These are phyloP conservation scores for Boloria euphrosyne DNA, from an alignment of 2,888 invertebrate species.

Conservation along the genomic window DNA sequence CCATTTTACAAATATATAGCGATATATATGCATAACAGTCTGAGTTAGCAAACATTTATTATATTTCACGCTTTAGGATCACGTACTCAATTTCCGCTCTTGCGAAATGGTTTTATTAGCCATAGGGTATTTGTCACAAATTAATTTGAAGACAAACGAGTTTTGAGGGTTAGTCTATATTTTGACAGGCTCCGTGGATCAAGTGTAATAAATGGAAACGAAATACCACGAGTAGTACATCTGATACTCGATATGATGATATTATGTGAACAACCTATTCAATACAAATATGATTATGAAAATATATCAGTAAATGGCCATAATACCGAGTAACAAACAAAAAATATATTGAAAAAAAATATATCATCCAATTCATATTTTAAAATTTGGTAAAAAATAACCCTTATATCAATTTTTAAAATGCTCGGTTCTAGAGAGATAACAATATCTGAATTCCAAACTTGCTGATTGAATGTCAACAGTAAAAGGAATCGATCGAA, in stretches of 20 bases:
- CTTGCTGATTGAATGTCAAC: constrained; percentile 26
- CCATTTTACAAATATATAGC: neutral
- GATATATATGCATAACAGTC: neutral
- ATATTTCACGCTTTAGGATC: constrained; percentile 16
- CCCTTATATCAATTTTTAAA: constrained; percentile 3
- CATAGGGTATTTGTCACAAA: constrained; percentile 14
- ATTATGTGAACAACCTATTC: too few relatives aligned
- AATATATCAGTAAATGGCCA: too few relatives aligned
- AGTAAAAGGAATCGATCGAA: constrained; percentile 14
- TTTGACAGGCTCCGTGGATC: too few relatives aligned
- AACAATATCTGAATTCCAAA: constrained; percentile 18
- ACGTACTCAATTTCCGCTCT: constrained; percentile 20
- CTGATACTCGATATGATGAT: too few relatives aligned
- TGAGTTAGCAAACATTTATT: constrained; percentile 18
- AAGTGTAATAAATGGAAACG: too few relatives aligned
- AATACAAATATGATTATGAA: too few relatives aligned
- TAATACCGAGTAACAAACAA: too few relatives aligned
- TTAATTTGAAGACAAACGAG: constrained; percentile 6
- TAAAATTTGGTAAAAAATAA: too few relatives aligned
- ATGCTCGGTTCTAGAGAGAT: neutral
- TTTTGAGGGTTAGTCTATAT: too few relatives aligned
- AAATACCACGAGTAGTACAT: too few relatives aligned
- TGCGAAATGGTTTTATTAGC: constrained; percentile 12
- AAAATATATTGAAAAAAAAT: neutral
- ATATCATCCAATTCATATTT: too few relatives aligned